A percentile compares a stretch with the other conserved stretches of the same genome.
Conservation (phyloP, 2,113 vertebrate genomes). For the Hylia prasina region DNA sequence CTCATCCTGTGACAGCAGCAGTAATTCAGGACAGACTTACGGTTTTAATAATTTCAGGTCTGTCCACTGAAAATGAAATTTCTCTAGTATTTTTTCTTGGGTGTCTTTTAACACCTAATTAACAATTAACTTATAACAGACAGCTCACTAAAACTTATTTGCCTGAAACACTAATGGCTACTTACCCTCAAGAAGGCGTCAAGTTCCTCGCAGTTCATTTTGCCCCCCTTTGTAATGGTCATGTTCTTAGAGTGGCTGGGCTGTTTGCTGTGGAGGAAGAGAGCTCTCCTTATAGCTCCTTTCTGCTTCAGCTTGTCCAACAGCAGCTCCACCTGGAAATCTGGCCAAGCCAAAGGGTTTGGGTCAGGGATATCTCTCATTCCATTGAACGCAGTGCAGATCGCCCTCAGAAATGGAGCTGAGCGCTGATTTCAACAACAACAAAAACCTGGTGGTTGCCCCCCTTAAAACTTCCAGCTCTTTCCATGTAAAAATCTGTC, state of each 20-base stretch:
- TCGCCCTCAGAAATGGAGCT: neutral
- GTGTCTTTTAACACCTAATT: neutral
- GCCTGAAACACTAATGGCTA: neutral
- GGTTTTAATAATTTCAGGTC: neutral
- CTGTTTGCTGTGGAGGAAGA: slow-evolving; percentile 82
- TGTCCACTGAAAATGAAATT: neutral
- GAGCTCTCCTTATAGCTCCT: slow-evolving; percentile 87
- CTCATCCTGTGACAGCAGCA: neutral
- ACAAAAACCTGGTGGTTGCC: neutral
- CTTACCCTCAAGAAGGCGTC: slow-evolving; percentile 86
- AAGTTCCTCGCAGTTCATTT: slow-evolving; percentile 85
- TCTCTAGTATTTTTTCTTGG: neutral
- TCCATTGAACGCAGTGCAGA: neutral
- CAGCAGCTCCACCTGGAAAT: slow-evolving; percentile 87
- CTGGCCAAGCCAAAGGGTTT: slow-evolving; percentile 69
- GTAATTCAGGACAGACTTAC: fast-evolving
- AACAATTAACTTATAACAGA: neutral
- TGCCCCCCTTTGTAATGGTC: slow-evolving; percentile 75
- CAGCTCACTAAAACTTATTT: neutral
- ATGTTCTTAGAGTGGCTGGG: slow-evolving; percentile 86
- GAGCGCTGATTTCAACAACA: neutral
- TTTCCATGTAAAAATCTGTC: neutral
- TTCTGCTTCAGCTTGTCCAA: slow-evolving; percentile 96
- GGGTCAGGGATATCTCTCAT: neutral
- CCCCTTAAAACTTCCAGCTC: neutral